Base-by-base conservation (phyloP, 2,888 invertebrate genomes). In the Clunio marinus region DNA sequence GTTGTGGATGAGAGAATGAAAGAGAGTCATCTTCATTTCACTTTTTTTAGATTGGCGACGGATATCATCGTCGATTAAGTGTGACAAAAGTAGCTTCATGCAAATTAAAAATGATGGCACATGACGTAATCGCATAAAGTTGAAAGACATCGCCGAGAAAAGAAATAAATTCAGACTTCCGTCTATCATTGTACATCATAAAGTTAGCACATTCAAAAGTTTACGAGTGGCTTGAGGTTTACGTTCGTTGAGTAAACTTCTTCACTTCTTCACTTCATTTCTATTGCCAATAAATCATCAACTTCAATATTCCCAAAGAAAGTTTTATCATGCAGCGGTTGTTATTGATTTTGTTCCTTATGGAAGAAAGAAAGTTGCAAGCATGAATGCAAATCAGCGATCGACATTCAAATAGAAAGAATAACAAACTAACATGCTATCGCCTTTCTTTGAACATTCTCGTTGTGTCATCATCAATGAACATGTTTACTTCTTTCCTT, bases 111-210 rank as follows among this genome's bases (percentile, higher is more conserved):
- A 41, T 41, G 7, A 41, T 41, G 10, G 2, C 10, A 13, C 2
- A 41, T 41, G 41, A n/a, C n/a, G n/a, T n/a, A n/a, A n/a, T n/a
- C n/a, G n/a, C n/a, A n/a, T n/a, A n/a, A n/a, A n/a, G n/a, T n/a
- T n/a, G n/a, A n/a, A n/a, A n/a, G n/a, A n/a, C n/a, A n/a, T n/a
- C 2, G n/a, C 10, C 41, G n/a, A 41, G n/a, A n/a, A 41, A 41
- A 41, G 41, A 10, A 41, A 41, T 10, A 15, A 41, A n/a, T n/a
- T n/a, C 4, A 5, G 41, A 15, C 10, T 41, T 41, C 10, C n/a
- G 41, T 41, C 41, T n/a, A 41, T 41, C 41, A 41, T 41, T 41
- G 41, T 41, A n/a, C n/a, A n/a, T n/a, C n/a, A n/a, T n/a, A n/a
- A n/a, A n/a, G n/a, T n/a, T n/a, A n/a, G n/a, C n/a, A n/a, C n/a